Evolutionary conservation across 2,797 vertebrate genomes (phyloP).

Genomic region (Schizopygopsis malacanthus): DNA sequence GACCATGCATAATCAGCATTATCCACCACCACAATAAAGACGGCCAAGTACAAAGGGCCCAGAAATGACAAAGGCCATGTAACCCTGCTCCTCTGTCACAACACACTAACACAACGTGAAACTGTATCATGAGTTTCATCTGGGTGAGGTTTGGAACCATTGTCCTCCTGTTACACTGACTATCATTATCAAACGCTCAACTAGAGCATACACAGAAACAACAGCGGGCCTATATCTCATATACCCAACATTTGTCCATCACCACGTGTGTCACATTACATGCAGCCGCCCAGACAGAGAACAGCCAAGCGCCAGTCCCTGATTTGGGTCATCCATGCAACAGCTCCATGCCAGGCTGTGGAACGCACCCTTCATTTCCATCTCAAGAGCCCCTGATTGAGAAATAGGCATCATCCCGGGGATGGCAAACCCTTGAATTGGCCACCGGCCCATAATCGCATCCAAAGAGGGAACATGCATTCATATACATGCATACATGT

Average conservation of each 20-base stretch:
- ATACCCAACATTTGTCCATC: constrained; percentile 24
- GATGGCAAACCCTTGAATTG: constrained; percentile 42
- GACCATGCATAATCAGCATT: constrained; percentile 35
- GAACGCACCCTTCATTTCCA: constrained; percentile 57
- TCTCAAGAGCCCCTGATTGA: constrained; percentile 50
- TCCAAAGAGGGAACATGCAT: background rate
- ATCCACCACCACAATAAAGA: constrained; percentile 46
- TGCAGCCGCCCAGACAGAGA: background rate
- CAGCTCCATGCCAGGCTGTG: constrained; percentile 46
- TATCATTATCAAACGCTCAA: constrained; percentile 23
- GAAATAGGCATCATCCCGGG: constrained; percentile 25
- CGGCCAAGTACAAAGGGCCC: constrained; percentile 36
- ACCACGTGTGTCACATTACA: constrained; percentile 40
- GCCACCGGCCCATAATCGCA: constrained; percentile 43
- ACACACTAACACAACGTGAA: constrained; percentile 36
- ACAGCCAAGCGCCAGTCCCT: constrained; percentile 27
- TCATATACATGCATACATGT: background rate
- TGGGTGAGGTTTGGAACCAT: constrained; percentile 40
- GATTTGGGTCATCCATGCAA: constrained; percentile 59
- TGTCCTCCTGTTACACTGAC: constrained; percentile 27
- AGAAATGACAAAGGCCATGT: constrained; percentile 38
- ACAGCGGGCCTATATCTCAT: background rate
- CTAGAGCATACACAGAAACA: background rate
- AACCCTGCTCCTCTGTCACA: constrained; percentile 35
- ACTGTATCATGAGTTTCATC: constrained; percentile 41